Evolutionary conservation across 2,888 invertebrate species (phyloP), one percentile per base, ranked within the genome.

Genomic region (Conops quadrifasciatus): DNA sequence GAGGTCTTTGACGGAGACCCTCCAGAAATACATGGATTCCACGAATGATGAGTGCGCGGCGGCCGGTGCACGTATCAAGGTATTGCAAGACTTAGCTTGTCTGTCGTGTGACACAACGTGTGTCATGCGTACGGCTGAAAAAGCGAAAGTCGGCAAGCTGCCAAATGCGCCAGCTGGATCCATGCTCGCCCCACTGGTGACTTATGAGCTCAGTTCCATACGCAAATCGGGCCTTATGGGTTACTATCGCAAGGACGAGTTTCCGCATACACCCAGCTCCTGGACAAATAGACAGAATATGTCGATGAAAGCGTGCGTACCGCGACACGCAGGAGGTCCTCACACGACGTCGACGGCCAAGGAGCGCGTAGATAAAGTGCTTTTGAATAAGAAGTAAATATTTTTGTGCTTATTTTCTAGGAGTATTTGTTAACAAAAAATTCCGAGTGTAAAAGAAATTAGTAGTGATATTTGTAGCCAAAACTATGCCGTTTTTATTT

Each of bases 91-190:
- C 76, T 88, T 93, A 19, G 91, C 92, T 76, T 94, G 93, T 80
- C 88, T 94, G 78, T 92, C 93, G 0, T 94, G 94, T 79, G 92
- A 93, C 78, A 91, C 91, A 47, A 89, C 91, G 30, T 93, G 91
- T 1, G 89, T 92, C 3, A 93, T 94, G 93, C 85, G 87, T 26
- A 89, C 88, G n/a, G 88, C 90, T 19, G 87, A 89, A 28, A 79
- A 87, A 0, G 79, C 87, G 0, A 79, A 88, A 65, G 81, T 85
- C 59, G 88, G 89, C 0, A 84, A 86, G 36, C 81, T 88, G 49
- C 87, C 88, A 7, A 86, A 89, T 0, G 78, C 92, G 74, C 89
- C 90, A 0, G 88, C 89, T 0, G 85, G 85, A 0, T 84, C 87
- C 43, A 90, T 90, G 51, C 88, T 92, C 85, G 91, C 89, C 73